These are phyloP conservation scores for Glyphotaelius pellucidus DNA, from an alignment of 2,888 invertebrate species.

Conservation along the genomic window DNA sequence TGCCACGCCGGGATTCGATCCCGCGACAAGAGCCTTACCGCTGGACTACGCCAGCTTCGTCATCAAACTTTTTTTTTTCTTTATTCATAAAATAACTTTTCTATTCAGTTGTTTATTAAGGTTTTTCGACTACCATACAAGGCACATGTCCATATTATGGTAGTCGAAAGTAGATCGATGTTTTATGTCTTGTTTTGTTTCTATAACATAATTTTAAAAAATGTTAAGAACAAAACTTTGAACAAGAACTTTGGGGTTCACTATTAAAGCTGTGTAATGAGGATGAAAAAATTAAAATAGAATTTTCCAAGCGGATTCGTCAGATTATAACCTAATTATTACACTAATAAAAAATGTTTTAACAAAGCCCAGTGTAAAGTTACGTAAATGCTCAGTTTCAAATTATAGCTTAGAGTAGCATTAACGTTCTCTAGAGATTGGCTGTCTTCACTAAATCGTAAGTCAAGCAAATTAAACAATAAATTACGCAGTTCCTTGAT, in stretches of 20 bases:
- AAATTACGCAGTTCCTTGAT: background rate
- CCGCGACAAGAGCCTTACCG: too few species aligned
- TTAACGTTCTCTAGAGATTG: background rate
- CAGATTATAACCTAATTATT: background rate
- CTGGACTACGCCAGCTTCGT: too few species aligned
- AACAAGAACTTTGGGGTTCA: background rate
- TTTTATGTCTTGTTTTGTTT: too few species aligned
- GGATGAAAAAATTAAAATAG: background rate
- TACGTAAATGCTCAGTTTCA: background rate
- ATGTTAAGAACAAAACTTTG: background rate
- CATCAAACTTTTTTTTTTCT: too few species aligned
- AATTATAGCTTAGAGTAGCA: background rate
- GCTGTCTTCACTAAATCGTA: background rate
- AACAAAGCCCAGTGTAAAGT: background rate
- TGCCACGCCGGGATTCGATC: too few species aligned
- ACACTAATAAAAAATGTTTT: background rate
- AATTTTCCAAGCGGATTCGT: background rate
- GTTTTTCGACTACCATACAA: too few species aligned
- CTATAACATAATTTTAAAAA: background rate
- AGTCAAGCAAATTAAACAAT: background rate
- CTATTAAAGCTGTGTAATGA: background rate
- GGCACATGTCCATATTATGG: too few species aligned
- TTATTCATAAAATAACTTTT: too few species aligned
- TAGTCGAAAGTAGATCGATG: too few species aligned
- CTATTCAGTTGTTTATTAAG: too few species aligned